phyloP scores from a whole-genome alignment of 1,140 invertebrate genomes.

The Saxidomus purpurata region DNA sequence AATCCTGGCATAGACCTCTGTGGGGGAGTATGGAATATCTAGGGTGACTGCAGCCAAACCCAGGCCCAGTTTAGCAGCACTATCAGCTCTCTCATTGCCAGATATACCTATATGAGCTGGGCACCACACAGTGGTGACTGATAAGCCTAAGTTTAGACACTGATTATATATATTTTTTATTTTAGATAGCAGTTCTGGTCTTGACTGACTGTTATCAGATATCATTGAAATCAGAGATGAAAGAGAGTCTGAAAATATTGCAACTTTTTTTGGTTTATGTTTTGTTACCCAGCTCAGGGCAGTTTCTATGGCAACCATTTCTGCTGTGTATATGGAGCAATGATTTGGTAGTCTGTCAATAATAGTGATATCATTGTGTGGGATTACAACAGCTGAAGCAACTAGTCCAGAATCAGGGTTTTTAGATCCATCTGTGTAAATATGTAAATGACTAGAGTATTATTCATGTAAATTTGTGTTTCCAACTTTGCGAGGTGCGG shows the following conservation, averaged over 20 bases:
- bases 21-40: too few relatives aligned
- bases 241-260: too few relatives aligned
- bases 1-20: too few relatives aligned
- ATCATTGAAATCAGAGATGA: too few relatives aligned
- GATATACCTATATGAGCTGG: too few relatives aligned
- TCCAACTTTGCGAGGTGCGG: background rate
- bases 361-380: background rate
- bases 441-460: background rate
- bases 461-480: background rate
- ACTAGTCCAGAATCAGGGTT: conserved; percentile 11
- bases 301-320: background rate
- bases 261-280: too few relatives aligned
- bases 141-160: background rate
- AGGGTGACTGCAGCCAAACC: too few relatives aligned
- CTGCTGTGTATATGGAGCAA: too few relatives aligned
- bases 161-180: background rate
- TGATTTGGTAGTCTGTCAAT: conserved; percentile 22
- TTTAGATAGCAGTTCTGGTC: too few relatives aligned
- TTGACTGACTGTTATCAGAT: too few relatives aligned
- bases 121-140: background rate
- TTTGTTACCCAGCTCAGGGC: background rate
- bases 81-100: too few relatives aligned
- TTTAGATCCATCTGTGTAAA: conserved; percentile 42
- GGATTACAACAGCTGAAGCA: background rate
- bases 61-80: too few relatives aligned